These are phyloP conservation scores for Sitta carolinensis DNA, from an alignment of 2,797 vertebrate species.

Conservation along the genomic window DNA sequence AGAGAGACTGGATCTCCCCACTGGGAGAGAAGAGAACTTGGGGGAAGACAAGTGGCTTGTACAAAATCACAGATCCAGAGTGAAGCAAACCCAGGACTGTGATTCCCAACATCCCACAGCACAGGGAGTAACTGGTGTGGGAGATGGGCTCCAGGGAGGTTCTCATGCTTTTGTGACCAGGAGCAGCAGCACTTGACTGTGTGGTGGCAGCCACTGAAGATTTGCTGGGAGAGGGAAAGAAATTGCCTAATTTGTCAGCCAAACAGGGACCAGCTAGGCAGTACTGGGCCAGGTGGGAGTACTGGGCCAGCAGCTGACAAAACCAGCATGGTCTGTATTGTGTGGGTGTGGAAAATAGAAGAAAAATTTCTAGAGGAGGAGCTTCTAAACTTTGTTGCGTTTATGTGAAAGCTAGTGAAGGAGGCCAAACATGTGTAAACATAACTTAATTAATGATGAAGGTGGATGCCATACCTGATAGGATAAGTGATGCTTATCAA, in stretches of 20 bases:
- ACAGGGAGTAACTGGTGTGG: background rate
- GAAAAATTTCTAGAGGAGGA: background rate
- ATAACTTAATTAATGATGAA: background rate
- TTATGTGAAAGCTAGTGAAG: background rate
- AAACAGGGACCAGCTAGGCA: background rate
- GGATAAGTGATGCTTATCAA: background rate
- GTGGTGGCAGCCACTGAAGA: background rate
- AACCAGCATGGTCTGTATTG: background rate
- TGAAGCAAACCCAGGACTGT: background rate
- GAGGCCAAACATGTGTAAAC: background rate
- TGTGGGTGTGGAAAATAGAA: background rate
- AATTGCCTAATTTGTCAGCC: background rate
- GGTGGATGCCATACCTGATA: background rate
- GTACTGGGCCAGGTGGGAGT: background rate
- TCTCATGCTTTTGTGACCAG: background rate
- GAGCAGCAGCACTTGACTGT: background rate
- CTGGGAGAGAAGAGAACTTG: background rate
- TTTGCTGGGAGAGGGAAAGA: background rate
- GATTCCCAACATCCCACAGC: fast-evolving
- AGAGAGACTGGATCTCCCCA: background rate
- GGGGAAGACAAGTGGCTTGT: fast-evolving
- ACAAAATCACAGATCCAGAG: background rate
- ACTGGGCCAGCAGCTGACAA: background rate
- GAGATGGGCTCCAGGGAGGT: background rate
- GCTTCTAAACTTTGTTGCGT: background rate